A percentile compares a stretch with the other conserved stretches of the same genome.
Conservation (phyloP, 1,140 invertebrate genomes). For the Mesaphorura yosii region DNA sequence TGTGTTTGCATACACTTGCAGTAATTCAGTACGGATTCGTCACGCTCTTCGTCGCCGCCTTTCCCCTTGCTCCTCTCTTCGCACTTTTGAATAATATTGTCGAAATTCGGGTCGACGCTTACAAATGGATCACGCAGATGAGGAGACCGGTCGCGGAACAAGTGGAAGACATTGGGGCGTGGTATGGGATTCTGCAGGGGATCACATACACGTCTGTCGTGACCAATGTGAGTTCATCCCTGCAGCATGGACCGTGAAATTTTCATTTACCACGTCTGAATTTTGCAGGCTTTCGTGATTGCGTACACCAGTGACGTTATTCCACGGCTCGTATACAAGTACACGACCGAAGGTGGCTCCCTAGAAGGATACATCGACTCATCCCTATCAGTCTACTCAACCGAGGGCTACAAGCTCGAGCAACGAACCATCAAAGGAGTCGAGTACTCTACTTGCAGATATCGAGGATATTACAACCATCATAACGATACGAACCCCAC, state of each 20-base stretch:
- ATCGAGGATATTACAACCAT: conserved; percentile 68
- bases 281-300: conserved; percentile 70
- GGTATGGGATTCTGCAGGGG: conserved; percentile 70
- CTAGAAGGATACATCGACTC: conserved; percentile 65
- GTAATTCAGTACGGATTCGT: conserved; percentile 84
- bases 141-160: conserved; percentile 71
- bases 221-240: conserved; percentile 61
- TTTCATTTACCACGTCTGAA: not conserved
- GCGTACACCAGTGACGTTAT: conserved; percentile 87
- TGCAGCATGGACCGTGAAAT: not conserved
- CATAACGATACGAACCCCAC: conserved; percentile 49
- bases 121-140: conserved; percentile 80
- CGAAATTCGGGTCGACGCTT: conserved; percentile 76
- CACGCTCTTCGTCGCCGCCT: conserved; percentile 78
- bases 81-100: conserved; percentile 78
- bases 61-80: conserved; percentile 74
- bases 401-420: conserved; percentile 1
- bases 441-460: conserved; percentile 49
- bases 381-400: conserved; percentile 60
- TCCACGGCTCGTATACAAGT: conserved; percentile 74
- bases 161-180: conserved; percentile 82
- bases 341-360: conserved; percentile 49
- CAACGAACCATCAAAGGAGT: not conserved
- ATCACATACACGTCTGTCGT: conserved; percentile 79
- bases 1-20: conserved; percentile 39